Conservation (phyloP, 2,888 invertebrate species). For the Pharmacophagus antenor region DNA sequence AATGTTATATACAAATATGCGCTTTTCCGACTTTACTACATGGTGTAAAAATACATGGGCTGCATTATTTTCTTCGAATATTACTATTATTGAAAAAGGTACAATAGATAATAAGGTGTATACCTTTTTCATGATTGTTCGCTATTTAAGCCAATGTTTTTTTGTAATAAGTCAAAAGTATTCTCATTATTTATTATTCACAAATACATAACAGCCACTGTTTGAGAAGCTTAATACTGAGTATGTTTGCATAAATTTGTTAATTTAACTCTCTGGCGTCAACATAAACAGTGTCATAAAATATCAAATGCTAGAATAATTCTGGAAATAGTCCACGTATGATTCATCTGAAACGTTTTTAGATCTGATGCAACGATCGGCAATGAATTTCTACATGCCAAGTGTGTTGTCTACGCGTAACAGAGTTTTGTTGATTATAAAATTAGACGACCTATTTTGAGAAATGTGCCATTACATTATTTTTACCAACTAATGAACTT, state of each 20-base stretch:
- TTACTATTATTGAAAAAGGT: too few relatives aligned
- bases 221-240: neutral
- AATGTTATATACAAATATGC: constrained; percentile 5
- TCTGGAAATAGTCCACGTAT: constrained; percentile 67
- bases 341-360: constrained; percentile 70
- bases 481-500: neutral
- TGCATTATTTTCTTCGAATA: too few relatives aligned
- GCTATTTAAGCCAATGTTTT: too few relatives aligned
- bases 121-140: too few relatives aligned
- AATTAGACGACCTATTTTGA: constrained; percentile 41
- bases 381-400: constrained; percentile 43
- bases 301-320: constrained; percentile 42
- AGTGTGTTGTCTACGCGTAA: constrained; percentile 40
- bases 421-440: constrained; percentile 40
- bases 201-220: neutral
- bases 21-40: constrained; percentile 4
- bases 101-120: too few relatives aligned
- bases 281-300: neutral
- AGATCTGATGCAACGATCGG: constrained; percentile 65
- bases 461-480: constrained; percentile 24
- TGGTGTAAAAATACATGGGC: constrained; percentile 6
- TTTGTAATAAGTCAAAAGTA: neutral
- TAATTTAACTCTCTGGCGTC: neutral
- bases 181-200: neutral
- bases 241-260: neutral